These are phyloP conservation scores for Athetis lepigone DNA, from an alignment of 2,888 invertebrate genomes.

Conservation along the genomic window DNA sequence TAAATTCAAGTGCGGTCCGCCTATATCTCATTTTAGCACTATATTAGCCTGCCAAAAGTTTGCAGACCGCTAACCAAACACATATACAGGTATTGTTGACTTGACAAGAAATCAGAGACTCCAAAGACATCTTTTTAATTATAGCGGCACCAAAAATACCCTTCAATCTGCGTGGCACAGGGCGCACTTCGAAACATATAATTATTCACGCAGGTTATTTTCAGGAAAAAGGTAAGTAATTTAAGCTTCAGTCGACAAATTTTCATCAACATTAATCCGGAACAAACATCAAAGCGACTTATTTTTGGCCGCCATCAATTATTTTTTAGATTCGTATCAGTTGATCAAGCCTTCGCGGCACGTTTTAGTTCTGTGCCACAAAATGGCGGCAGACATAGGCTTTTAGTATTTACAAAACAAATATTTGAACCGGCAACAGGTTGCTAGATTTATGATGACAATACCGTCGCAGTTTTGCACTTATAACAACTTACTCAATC, in stretches of 20 bases:
- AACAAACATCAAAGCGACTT: slow-evolving; percentile 16
- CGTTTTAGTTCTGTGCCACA: not conserved
- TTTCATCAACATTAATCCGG: slow-evolving; percentile 21
- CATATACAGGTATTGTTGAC: too few relatives aligned
- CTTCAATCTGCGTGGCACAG: not conserved
- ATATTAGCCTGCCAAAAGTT: too few relatives aligned
- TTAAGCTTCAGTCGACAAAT: slow-evolving; percentile 2
- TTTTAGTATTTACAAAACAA: not conserved
- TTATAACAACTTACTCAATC: too few relatives aligned
- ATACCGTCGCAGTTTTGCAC: too few relatives aligned
- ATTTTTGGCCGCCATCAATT: slow-evolving; percentile 19
- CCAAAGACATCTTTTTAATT: too few relatives aligned
- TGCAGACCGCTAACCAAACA: too few relatives aligned
- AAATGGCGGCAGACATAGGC: not conserved
- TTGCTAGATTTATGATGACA: not conserved
- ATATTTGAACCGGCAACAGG: not conserved
- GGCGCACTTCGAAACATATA: not conserved
- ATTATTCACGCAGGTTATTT: slow-evolving; percentile 10
- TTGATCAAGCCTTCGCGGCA: not conserved
- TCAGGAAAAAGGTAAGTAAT: slow-evolving; percentile 11
- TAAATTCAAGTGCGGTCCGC: too few relatives aligned
- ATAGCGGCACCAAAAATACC: not conserved
- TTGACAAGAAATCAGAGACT: too few relatives aligned
- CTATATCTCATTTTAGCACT: too few relatives aligned
- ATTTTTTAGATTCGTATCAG: slow-evolving; percentile 15